Evolutionary conservation across 2,888 invertebrate species (phyloP), one percentile per base, ranked within the genome.

Genomic region (Gymnocheta viridis): DNA sequence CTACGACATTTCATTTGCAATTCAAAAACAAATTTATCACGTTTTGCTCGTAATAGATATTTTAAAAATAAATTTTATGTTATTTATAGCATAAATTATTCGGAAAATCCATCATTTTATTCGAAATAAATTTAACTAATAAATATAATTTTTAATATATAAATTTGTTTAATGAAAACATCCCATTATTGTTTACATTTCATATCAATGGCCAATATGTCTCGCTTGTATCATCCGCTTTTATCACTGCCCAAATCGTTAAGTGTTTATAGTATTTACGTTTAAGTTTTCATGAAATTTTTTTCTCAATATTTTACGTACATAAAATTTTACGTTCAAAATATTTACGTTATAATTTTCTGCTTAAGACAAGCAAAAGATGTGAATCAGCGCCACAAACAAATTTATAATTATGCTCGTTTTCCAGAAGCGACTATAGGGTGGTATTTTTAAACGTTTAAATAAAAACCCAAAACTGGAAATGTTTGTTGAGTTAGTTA

Each of bases 311-410:
- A 32, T 56, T 69, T 38, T 73, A 49, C 73, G 66, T 67, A 80
- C 17, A 58, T 19, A 73, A 51, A 70, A 74, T 81, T 70, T 67
- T 69, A 74, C 60, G 44, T 69, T 62, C 62, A 60, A 81, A 81
- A 81, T 74, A 74, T 81, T 81, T 81, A 81, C 67, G 60, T 74
- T 69, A 7, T 24, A n/a, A 22, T 35, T 41, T 74, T 74, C 60
- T 54, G 51, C 24, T 60, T 60, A 54, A 69, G 54, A 41, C 2
- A n/a, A 47, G 47, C 7, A 62, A n/a, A 27, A 17, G 1, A 29
- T 69, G 41, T 81, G 67, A 81, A 74, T 73, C 81, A 74, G 67
- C 22, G 14, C 22, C 22, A 6, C 38, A 58, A 56, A 72, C 64
- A 49, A 14, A 66, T 49, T 19, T 12, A 1, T 60, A n/a, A 12